A percentile compares a stretch with the other conserved stretches of the same genome.
Conservation (phyloP, 1,140 invertebrate species). For the Eumaeus atala region DNA sequence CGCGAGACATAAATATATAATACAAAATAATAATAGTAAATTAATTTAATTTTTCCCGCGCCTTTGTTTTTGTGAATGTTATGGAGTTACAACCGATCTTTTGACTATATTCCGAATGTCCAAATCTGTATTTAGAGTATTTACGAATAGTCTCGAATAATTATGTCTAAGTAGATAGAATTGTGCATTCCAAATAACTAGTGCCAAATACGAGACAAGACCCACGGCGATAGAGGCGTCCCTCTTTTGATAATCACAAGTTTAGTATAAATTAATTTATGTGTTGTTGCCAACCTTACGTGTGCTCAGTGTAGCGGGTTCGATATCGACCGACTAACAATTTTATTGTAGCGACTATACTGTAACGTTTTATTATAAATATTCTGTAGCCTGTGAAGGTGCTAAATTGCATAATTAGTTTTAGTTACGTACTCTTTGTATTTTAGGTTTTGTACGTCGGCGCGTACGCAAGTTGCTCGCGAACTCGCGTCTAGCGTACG, state of each 20-base stretch:
- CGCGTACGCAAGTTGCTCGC: constrained; percentile 11
- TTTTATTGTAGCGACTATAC: constrained; percentile 37
- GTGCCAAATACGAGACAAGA: constrained; percentile 62
- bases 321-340: constrained; percentile 32
- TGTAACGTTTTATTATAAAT: constrained; percentile 39
- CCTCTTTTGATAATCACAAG: constrained; percentile 58
- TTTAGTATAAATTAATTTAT: constrained; percentile 50
- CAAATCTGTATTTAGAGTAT: constrained; percentile 20
- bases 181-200: constrained; percentile 66
- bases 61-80: constrained; percentile 19
- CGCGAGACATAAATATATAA: too few relatives aligned
- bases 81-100: constrained; percentile 25
- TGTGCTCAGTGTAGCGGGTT: constrained; percentile 42
- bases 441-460: constrained; percentile 33
- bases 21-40: too few relatives aligned
- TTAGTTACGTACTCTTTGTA: constrained; percentile 33
- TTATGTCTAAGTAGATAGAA: constrained; percentile 55
- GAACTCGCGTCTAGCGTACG: constrained; percentile 17
- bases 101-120: constrained; percentile 22
- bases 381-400: constrained; percentile 58
- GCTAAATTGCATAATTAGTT: constrained; percentile 55
- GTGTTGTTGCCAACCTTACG: constrained; percentile 22
- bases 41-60: neutral
- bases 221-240: constrained; percentile 36
- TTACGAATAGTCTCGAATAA: constrained; percentile 33